Evolutionary conservation across 2,797 vertebrate genomes (phyloP).

Genomic region (Oceanodroma leucorhoa): DNA sequence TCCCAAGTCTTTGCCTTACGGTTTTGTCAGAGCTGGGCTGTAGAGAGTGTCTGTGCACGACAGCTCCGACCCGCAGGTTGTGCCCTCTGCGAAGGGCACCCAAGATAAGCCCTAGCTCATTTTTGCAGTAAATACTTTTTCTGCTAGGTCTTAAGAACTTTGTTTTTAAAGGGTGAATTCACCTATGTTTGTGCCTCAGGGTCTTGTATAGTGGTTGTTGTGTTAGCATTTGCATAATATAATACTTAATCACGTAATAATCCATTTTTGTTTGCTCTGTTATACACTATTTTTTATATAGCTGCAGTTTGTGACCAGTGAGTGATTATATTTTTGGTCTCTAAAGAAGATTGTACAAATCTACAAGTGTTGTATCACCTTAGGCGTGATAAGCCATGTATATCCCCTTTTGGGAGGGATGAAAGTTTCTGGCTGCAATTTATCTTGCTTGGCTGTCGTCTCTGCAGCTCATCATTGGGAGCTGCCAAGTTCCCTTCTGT

Average conservation of each 20-base stretch:
- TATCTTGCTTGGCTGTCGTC: background rate
- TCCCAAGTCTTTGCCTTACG: background rate
- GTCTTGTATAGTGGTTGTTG: fast-evolving
- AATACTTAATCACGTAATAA: background rate
- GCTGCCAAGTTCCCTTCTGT: background rate
- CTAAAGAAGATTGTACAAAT: background rate
- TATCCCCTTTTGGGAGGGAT: background rate
- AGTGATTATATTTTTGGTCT: background rate
- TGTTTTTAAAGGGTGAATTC: background rate
- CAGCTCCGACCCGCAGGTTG: background rate
- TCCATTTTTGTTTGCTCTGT: background rate
- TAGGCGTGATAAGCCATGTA: background rate
- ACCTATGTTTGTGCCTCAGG: background rate
- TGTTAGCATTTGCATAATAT: background rate
- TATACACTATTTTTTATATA: background rate
- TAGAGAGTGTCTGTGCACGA: background rate
- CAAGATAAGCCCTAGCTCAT: background rate
- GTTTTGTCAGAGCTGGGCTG: background rate
- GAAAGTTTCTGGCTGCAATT: background rate
- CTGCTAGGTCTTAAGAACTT: background rate
- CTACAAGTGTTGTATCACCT: background rate
- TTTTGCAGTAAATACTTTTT: background rate
- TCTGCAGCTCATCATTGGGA: background rate
- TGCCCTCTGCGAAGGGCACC: background rate
- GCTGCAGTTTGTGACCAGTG: background rate